These are phyloP conservation scores for Diarsia rubi DNA, from an alignment of 2,888 invertebrate species.

Conservation along the genomic window DNA sequence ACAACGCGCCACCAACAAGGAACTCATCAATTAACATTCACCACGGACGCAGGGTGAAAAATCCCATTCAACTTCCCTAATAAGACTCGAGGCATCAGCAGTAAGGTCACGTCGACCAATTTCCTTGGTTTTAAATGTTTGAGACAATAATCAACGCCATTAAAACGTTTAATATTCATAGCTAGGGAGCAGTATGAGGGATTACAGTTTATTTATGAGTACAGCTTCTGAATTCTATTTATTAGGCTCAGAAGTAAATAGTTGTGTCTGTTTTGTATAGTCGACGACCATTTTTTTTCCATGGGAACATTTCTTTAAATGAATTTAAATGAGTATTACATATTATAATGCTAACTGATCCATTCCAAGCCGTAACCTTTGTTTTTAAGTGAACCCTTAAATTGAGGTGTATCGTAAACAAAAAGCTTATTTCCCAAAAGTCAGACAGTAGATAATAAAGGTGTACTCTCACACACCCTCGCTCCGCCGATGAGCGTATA, in stretches of 20 bases:
- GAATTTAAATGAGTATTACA: neutral
- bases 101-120: conserved; percentile 80
- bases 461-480: conserved; percentile 36
- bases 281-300: no score
- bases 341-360: no score
- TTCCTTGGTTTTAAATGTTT: conserved; percentile 82
- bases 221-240: conserved; percentile 55
- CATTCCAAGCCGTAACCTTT: neutral
- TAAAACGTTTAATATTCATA: conserved; percentile 76
- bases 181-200: conserved; percentile 56
- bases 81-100: conserved; percentile 75
- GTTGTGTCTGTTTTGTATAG: neutral
- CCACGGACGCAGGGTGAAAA: conserved; percentile 59
- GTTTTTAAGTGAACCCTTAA: neutral
- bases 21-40: conserved; percentile 62
- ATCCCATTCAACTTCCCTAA: conserved; percentile 75
- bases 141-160: conserved; percentile 84
- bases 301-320: neutral
- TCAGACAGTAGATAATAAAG: conserved; percentile 33
- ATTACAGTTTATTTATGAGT: conserved; percentile 63
- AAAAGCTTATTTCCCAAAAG: conserved; percentile 25
- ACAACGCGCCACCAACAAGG: conserved; percentile 18
- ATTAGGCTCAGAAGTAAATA: conserved; percentile 23
- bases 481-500: conserved; percentile 14
- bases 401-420: conserved; percentile 26